Conservation (phyloP, 2,113 vertebrate species). For the Polyodon spathula region DNA sequence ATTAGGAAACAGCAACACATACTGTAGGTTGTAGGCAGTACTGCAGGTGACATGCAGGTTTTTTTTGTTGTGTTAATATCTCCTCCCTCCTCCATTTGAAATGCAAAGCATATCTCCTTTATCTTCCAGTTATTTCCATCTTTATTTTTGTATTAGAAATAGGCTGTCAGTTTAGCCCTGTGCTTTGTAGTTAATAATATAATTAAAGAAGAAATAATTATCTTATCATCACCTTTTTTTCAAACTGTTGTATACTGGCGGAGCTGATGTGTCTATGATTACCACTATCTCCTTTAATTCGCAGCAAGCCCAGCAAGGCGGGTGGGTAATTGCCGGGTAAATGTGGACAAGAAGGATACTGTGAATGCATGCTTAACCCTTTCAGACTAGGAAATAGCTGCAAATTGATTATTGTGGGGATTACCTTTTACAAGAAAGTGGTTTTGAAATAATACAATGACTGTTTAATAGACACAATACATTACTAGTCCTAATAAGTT, state of each 20-base stretch:
- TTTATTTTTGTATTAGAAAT: background rate
- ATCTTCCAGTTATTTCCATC: background rate
- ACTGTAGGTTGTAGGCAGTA: too few relatives aligned
- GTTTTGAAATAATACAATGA: too few relatives aligned
- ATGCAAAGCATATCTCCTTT: background rate
- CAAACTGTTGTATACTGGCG: background rate
- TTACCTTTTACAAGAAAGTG: too few relatives aligned
- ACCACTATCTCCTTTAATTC: conserved; percentile 5
- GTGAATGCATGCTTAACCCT: background rate
- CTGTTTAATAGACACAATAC: too few relatives aligned
- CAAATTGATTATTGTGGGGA: too few relatives aligned
- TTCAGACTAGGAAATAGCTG: too few relatives aligned
- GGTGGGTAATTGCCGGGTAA: conserved; percentile 3
- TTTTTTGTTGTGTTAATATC: too few relatives aligned
- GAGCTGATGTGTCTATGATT: conserved; percentile 10
- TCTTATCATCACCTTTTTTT: conserved; percentile 7
- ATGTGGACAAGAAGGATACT: background rate
- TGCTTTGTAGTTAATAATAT: conserved; percentile 6
- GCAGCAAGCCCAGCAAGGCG: background rate
- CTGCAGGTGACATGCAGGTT: too few relatives aligned
- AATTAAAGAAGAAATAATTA: conserved; percentile 7
- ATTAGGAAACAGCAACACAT: too few relatives aligned
- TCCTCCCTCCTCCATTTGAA: too few relatives aligned
- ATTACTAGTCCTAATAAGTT: too few relatives aligned
- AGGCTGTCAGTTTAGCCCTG: conserved; percentile 1